These are phyloP conservation scores for Drosophila orena DNA, from an alignment of 1,140 invertebrate species.

Conservation along the genomic window DNA sequence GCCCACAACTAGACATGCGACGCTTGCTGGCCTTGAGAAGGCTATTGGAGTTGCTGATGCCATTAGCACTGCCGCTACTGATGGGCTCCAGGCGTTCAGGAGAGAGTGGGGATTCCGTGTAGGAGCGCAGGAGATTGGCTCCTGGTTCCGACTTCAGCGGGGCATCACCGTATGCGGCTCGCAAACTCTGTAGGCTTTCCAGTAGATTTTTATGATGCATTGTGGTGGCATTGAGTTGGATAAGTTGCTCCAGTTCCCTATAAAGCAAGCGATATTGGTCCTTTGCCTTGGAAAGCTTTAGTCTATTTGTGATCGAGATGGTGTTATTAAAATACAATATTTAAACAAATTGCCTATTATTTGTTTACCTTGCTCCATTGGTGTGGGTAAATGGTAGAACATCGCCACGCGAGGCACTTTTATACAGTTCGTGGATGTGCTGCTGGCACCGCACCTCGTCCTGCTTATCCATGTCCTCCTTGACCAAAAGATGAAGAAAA, in stretches of 20 bases:
- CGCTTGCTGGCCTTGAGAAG: conserved; percentile 85
- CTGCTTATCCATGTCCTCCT: conserved; percentile 93
- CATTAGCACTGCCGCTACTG: conserved; percentile 57
- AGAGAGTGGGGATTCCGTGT: conserved; percentile 93
- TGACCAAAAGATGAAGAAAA: conserved; percentile 91
- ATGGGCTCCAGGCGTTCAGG: conserved; percentile 87
- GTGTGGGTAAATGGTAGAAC: conserved; percentile 88
- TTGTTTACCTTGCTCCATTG: conserved; percentile 86
- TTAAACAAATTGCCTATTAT: neutral
- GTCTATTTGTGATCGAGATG: conserved; percentile 1
- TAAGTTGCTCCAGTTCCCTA: conserved; percentile 93
- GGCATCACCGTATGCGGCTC: conserved; percentile 85
- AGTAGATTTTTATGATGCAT: conserved; percentile 91
- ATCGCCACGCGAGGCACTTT: conserved; percentile 93
- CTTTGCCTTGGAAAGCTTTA: conserved; percentile 86
- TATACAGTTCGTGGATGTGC: conserved; percentile 92
- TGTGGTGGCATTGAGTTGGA: conserved; percentile 89
- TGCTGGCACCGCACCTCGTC: conserved; percentile 95
- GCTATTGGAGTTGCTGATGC: conserved; percentile 57
- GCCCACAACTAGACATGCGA: conserved; percentile 77
- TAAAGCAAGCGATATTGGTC: conserved; percentile 96
- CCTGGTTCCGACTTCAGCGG: conserved; percentile 87
- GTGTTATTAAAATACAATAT: neutral
- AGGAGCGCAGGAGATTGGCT: conserved; percentile 85
- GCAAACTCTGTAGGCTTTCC: conserved; percentile 93